These are phyloP conservation scores for Ctenodactylus gundi DNA, from an alignment of 2,113 vertebrate species.

Conservation along the genomic window DNA sequence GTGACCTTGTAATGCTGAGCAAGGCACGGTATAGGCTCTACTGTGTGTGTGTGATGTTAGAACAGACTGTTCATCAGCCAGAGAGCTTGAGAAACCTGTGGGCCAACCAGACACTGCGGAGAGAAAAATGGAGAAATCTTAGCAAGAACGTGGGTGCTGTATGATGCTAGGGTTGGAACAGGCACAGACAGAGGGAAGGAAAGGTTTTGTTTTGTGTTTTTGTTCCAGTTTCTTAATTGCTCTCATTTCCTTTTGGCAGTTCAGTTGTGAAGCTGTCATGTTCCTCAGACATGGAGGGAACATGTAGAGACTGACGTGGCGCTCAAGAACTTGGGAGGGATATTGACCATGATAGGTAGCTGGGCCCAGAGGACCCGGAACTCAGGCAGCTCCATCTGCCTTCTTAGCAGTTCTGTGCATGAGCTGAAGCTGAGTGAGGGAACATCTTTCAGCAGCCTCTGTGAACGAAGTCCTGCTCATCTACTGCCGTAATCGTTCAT, in stretches of 20 bases:
- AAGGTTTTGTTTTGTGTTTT: not conserved
- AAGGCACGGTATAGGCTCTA: not conserved
- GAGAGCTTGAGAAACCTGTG: accelerated
- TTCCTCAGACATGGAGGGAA: not conserved
- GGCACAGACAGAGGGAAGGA: not conserved
- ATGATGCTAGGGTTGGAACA: not conserved
- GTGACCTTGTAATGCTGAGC: not conserved
- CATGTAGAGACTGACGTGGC: not conserved
- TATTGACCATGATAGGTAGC: not conserved
- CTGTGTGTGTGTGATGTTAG: not conserved
- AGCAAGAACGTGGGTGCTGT: not conserved
- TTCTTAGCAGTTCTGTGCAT: not conserved
- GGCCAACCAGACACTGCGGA: not conserved
- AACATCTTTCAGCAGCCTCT: not conserved
- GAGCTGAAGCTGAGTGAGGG: not conserved
- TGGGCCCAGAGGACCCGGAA: not conserved
- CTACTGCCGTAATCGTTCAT: too few species aligned
- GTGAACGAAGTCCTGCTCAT: not conserved
- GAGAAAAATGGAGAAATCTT: not conserved
- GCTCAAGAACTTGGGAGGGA: not conserved
- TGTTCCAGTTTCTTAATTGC: not conserved
- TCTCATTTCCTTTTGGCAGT: not conserved
- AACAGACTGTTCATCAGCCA: not conserved
- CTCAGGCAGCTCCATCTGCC: not conserved
- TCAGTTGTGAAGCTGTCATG: not conserved